phyloP scores from a whole-genome alignment of 2,113 vertebrate genomes.

The Ctenodactylus gundi region DNA sequence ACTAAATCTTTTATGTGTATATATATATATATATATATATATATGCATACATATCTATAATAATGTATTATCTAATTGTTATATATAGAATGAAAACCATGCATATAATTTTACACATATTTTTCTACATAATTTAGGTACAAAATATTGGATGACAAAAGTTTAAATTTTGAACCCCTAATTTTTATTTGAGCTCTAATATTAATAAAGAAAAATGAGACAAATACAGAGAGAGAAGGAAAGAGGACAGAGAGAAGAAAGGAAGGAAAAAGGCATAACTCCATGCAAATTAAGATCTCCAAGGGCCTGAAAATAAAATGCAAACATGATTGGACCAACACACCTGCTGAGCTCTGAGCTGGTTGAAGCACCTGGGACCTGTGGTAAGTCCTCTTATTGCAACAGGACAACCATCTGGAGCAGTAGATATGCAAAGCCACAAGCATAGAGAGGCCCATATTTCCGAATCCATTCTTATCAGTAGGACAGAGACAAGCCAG shows the following conservation, averaged over 20 bases:
- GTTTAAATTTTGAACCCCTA: not conserved
- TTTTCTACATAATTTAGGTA: not conserved
- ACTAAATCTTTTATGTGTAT: not conserved
- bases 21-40: not conserved
- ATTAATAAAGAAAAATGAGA: not conserved
- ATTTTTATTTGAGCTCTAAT: not conserved
- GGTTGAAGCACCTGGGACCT: not conserved
- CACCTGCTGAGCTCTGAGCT: not conserved
- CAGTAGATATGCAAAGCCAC: too few relatives aligned
- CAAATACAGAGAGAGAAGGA: not conserved
- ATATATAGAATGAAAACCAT: not conserved
- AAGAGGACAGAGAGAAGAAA: too few relatives aligned
- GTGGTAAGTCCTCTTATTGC: fast-evolving
- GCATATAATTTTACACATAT: not conserved
- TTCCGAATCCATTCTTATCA: too few relatives aligned
- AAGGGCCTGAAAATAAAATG: not conserved
- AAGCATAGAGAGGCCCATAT: too few relatives aligned
- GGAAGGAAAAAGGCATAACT: too few relatives aligned
- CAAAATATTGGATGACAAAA: not conserved
- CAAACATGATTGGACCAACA: not conserved
- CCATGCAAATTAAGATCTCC: not conserved
- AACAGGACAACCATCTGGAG: not conserved
- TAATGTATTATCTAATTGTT: not conserved
- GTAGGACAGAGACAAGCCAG: not conserved
- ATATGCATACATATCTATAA: too few relatives aligned